Conservation (phyloP, 2,113 vertebrate species). For the Gulo gulo region DNA sequence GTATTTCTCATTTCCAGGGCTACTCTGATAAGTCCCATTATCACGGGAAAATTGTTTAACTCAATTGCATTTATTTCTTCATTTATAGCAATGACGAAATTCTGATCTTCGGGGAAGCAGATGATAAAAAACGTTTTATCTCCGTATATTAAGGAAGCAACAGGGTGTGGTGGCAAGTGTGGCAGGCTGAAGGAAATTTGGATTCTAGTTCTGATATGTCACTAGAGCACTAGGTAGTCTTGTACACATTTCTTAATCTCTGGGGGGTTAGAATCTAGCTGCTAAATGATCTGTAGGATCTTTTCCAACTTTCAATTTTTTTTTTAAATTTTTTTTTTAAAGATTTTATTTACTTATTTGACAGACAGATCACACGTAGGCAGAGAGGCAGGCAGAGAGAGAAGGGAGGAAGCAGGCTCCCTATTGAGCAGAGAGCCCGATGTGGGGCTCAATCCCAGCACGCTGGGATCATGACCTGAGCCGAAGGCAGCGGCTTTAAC, state of each 20-base stretch:
- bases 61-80: constrained; percentile 3
- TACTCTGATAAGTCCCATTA: constrained; percentile 36
- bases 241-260: not conserved
- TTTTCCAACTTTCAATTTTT: not conserved
- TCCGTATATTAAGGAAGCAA: constrained; percentile 20
- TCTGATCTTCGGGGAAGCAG: not conserved
- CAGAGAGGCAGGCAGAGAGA: too few species aligned
- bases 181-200: not conserved
- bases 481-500: too few species aligned
- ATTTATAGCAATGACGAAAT: constrained; percentile 7
- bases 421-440: too few species aligned
- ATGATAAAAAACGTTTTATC: not conserved
- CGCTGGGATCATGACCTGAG: too few species aligned
- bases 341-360: too few species aligned
- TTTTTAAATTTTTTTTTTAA: too few species aligned
- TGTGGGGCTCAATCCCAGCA: too few species aligned
- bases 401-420: too few species aligned
- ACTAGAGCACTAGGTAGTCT: not conserved
- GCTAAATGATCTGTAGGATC: not conserved
- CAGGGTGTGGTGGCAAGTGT: not conserved
- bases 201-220: not conserved
- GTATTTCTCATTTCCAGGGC: constrained; percentile 40
- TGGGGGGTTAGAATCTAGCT: not conserved
- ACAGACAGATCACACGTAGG: too few species aligned
- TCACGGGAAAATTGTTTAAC: constrained; percentile 9